phyloP scores from a whole-genome alignment of 1,140 invertebrate genomes.

The Hylaeus volcanicus region DNA sequence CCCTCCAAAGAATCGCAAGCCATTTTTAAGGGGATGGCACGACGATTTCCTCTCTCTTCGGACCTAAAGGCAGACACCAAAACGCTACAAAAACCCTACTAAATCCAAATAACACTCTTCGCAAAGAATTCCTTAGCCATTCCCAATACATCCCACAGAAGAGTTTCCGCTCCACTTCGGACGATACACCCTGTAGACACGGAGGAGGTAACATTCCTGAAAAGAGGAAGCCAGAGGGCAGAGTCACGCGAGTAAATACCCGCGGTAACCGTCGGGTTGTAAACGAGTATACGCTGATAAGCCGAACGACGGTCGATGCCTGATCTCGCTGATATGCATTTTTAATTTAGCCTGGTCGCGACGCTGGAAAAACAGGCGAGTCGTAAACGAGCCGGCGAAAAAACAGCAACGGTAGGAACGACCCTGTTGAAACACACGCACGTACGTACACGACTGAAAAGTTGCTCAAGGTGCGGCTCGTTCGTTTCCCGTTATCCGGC shows the following conservation, averaged over 20 bases:
- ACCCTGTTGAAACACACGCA: background rate
- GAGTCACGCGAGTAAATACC: slow-evolving; percentile 34
- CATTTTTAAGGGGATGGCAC: too few species aligned
- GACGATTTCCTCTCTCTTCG: too few species aligned
- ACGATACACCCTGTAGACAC: too few species aligned
- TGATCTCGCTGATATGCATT: slow-evolving; percentile 28
- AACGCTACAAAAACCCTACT: too few species aligned
- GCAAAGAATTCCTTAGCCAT: too few species aligned
- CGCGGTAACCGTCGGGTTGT: background rate
- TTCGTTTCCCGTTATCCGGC: slow-evolving; percentile 15
- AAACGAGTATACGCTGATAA: slow-evolving; percentile 36
- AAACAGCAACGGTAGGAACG: background rate
- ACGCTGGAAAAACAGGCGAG: background rate
- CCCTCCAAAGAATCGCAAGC: too few species aligned
- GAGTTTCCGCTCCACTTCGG: too few species aligned
- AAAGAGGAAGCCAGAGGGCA: background rate
- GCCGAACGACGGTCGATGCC: slow-evolving; percentile 20
- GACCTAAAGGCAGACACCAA: too few species aligned
- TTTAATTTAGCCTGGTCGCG: slow-evolving; percentile 14
- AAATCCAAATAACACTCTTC: too few species aligned
- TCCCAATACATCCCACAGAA: too few species aligned
- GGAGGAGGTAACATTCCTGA: background rate
- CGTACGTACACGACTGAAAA: background rate
- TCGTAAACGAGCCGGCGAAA: slow-evolving; percentile 18
- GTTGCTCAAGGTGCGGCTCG: background rate